Conservation (phyloP, 1,140 invertebrate genomes). For the Drosophila mayri region DNA sequence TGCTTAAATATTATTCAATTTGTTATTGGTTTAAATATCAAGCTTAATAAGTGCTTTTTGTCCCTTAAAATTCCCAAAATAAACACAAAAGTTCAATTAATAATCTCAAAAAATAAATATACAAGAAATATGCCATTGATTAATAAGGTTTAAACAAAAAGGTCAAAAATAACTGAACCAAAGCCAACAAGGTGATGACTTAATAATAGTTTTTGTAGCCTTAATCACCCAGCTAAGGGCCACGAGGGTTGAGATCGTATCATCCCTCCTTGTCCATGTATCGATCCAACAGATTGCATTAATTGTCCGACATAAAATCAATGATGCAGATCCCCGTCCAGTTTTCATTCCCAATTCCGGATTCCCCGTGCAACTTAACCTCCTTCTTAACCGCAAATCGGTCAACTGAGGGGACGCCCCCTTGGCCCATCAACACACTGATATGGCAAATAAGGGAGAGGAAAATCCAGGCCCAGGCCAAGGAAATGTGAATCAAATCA, state of each 20-base stretch:
- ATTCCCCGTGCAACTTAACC: conserved; percentile 45
- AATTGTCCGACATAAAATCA: conserved; percentile 59
- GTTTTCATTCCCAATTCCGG: conserved; percentile 3
- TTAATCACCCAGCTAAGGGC: neutral
- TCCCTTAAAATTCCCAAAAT: too few species aligned
- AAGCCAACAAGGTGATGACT: neutral
- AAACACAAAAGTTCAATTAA: too few species aligned
- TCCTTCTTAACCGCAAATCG: conserved; percentile 64
- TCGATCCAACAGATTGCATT: conserved; percentile 48
- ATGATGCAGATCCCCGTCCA: conserved; percentile 43
- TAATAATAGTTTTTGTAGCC: conserved; percentile 3
- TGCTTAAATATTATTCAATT: neutral
- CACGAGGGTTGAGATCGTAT: conserved; percentile 4
- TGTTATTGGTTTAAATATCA: neutral
- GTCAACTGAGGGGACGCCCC: conserved; percentile 48
- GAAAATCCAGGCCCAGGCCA: conserved; percentile 1
- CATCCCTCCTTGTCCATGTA: neutral
- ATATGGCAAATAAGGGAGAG: conserved; percentile 54
- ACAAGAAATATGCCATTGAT: neutral
- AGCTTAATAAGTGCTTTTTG: neutral
- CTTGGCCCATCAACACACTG: conserved; percentile 6
- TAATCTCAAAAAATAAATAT: too few species aligned
- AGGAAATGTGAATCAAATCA: conserved; percentile 70
- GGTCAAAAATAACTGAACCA: neutral
- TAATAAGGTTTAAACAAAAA: neutral